phyloP scores from a whole-genome alignment of 2,797 vertebrate species.

The Rhyacichthys aspro region DNA sequence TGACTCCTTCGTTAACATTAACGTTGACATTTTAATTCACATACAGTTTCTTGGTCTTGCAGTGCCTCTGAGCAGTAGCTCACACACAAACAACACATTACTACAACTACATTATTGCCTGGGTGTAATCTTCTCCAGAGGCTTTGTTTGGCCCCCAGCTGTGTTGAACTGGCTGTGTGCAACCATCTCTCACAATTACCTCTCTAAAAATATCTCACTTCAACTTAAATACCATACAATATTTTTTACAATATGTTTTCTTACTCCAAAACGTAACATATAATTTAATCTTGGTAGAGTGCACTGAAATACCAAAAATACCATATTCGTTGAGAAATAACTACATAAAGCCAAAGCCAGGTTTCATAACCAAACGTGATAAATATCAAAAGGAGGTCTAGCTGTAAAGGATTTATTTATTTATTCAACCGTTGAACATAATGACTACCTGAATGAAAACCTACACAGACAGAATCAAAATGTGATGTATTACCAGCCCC shows the following conservation, averaged over 20 bases:
- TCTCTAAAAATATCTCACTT: background rate
- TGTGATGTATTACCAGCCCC: background rate
- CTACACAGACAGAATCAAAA: too few species aligned
- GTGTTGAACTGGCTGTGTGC: conserved; percentile 46
- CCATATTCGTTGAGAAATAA: too few species aligned
- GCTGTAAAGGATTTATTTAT: background rate
- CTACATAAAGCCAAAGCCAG: too few species aligned
- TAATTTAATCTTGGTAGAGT: too few species aligned
- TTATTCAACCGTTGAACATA: too few species aligned
- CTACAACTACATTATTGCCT: conserved; percentile 36
- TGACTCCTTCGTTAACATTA: background rate
- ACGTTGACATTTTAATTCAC: background rate
- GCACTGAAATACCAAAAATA: too few species aligned
- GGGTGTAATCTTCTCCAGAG: conserved; percentile 55
- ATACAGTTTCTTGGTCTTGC: background rate
- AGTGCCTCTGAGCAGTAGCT: background rate
- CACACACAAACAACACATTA: background rate
- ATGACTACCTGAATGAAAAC: too few species aligned
- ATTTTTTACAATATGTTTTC: too few species aligned
- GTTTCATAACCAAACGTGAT: too few species aligned
- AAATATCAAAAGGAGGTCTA: background rate
- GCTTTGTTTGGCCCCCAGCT: conserved; percentile 55
- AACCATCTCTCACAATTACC: background rate
- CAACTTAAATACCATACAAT: too few species aligned
- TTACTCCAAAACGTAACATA: too few species aligned